Evolutionary conservation across 1,140 invertebrate species (phyloP).

Genomic region (Cephus cinctus): DNA sequence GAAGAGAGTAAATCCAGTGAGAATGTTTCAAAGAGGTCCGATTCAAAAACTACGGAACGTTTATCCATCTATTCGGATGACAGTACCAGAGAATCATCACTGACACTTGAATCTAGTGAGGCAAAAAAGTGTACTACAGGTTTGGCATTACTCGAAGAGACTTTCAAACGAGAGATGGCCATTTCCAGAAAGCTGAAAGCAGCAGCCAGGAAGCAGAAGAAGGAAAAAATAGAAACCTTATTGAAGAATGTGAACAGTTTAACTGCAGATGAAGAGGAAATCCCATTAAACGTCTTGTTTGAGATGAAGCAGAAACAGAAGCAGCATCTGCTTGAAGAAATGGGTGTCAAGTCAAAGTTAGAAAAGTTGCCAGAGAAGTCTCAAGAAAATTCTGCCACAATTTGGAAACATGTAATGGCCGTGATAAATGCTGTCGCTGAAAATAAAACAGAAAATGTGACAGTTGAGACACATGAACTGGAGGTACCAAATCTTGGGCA

Average conservation of each 20-base stretch:
- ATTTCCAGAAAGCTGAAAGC: slow-evolving; percentile 16
- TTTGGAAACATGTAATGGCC: slow-evolving; percentile 27
- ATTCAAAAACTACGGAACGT: not conserved
- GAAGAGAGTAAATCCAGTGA: not conserved
- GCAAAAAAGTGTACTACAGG: slow-evolving; percentile 24
- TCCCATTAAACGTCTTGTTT: slow-evolving; percentile 19
- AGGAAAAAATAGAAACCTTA: slow-evolving; percentile 11
- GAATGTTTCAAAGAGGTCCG: not conserved
- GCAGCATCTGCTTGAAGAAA: slow-evolving; percentile 3
- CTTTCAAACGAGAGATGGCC: slow-evolving; percentile 34
- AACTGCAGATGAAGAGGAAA: slow-evolving; percentile 25
- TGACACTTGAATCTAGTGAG: slow-evolving; percentile 13
- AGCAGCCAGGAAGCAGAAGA: slow-evolving; percentile 20
- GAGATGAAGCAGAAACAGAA: slow-evolving; percentile 16
- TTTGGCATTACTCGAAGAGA: slow-evolving; percentile 36
- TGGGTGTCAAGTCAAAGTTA: slow-evolving; percentile 13
- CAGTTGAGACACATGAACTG: no score
- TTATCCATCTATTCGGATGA: slow-evolving; percentile 45
- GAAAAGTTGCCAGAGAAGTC: slow-evolving; percentile 1
- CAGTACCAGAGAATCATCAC: slow-evolving; percentile 34
- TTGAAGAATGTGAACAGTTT: slow-evolving; percentile 8
- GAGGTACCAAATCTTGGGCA: no score
- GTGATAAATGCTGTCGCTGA: slow-evolving; percentile 34
- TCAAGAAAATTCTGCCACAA: not conserved
- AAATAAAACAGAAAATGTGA: no score